Evolutionary conservation across 1,140 invertebrate genomes (phyloP).

Genomic region (Sinonovacula constricta): DNA sequence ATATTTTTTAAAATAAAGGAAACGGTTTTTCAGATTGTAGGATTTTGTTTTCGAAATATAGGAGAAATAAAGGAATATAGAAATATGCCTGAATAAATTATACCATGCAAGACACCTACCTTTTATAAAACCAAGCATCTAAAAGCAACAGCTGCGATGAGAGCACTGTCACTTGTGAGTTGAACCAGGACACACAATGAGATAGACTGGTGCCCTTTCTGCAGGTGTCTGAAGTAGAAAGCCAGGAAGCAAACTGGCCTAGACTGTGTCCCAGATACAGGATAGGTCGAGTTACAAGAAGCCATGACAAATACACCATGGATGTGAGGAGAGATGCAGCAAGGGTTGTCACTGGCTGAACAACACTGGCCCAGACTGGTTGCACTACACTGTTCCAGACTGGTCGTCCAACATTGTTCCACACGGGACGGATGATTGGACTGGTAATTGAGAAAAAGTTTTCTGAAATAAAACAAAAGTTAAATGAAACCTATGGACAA

Average conservation of each 20-base stretch:
- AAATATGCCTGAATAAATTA: too few relatives aligned
- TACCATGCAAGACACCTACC: constrained; percentile 35
- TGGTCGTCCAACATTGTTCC: constrained; percentile 43
- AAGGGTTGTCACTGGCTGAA: constrained; percentile 28
- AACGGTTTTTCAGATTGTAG: too few relatives aligned
- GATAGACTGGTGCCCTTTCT: too few relatives aligned
- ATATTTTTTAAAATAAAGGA: too few relatives aligned
- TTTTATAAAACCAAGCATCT: constrained; percentile 58
- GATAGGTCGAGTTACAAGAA: constrained; percentile 17
- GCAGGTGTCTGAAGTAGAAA: constrained; percentile 23
- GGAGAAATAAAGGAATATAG: too few relatives aligned
- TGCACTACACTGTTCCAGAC: constrained; percentile 42
- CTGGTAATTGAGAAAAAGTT: constrained; percentile 46
- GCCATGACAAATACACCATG: constrained; percentile 24
- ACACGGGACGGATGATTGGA: constrained; percentile 49
- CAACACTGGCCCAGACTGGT: constrained; percentile 28
- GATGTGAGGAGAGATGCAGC: neutral
- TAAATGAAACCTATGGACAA: too few relatives aligned
- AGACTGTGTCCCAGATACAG: constrained; percentile 8
- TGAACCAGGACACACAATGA: constrained; percentile 28
- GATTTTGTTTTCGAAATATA: too few relatives aligned
- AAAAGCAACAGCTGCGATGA: constrained; percentile 45
- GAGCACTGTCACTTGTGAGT: constrained; percentile 24
- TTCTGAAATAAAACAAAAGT: constrained; percentile 52
- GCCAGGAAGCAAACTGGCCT: constrained; percentile 8